Percentiles rank a stretch among this genome's conserved stretches.
Conservation (phyloP, 2,888 invertebrate species). For the Polymixis flavicincta region DNA sequence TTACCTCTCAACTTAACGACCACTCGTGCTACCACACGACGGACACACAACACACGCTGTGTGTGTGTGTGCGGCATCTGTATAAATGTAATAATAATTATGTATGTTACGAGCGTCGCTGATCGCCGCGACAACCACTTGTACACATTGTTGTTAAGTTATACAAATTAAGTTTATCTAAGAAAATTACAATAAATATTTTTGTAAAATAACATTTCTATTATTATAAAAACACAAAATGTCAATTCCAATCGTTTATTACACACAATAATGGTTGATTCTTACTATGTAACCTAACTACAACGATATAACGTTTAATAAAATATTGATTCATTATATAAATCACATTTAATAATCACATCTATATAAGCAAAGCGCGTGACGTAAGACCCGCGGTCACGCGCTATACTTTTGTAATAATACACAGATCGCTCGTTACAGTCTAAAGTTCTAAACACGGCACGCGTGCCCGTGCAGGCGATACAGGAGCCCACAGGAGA, state of each 20-base stretch:
- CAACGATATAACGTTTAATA: conserved; percentile 45
- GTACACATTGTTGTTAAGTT: conserved; percentile 73
- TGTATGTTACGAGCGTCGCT: neutral
- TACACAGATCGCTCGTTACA: neutral
- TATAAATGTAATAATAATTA: conserved; percentile 8
- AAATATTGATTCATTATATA: conserved; percentile 42
- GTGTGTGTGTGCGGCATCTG: neutral
- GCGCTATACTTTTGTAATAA: neutral
- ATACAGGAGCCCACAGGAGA: no score
- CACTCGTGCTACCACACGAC: neutral
- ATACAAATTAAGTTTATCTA: conserved; percentile 77
- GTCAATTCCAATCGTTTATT: conserved; percentile 49
- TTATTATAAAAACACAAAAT: conserved; percentile 10
- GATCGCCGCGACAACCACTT: conserved; percentile 16
- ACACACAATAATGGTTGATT: conserved; percentile 4
- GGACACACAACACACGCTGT: neutral
- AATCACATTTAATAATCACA: conserved; percentile 18
- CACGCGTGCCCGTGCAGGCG: no score
- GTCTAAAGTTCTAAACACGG: no score
- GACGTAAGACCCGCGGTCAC: neutral
- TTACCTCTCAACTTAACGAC: neutral
- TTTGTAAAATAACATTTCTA: conserved; percentile 44
- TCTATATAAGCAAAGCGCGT: neutral
- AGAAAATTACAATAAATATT: conserved; percentile 75
- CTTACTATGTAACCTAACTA: conserved; percentile 19